Evolutionary conservation across 2,113 vertebrate species (phyloP), one percentile per base, ranked within the genome.

Genomic region (Synodontis membranacea): DNA sequence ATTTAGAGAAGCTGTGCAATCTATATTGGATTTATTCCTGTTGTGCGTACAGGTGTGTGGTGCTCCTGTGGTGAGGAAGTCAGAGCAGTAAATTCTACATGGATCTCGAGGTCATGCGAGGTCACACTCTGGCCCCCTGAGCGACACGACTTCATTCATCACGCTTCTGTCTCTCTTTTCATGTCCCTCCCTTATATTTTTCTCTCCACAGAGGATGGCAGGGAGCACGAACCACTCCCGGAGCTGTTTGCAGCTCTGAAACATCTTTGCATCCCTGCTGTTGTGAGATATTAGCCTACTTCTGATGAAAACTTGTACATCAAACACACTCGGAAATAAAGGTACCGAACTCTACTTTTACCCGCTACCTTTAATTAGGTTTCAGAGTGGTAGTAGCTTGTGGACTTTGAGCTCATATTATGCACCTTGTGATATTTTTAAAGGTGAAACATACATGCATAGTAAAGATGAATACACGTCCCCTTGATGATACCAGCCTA

Each of bases 11-110:
- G 92, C 91, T 88, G 80, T 89, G 87, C 89, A 93, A 94, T 91
- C 91, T 93, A 90, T 94, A 94, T 91, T 90, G 93, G 93, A 91
- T 95, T 91, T 94, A 94, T 95, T 96, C 93, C 92, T 92, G 93
- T 81, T 83, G 92, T 7, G 81, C 94, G 92, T 91, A 89, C 93
- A 93, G 93, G 93, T 90, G 80, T 82, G 84, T 74, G 92, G 90
- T 85, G 90, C 93, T 89, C 92, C 93, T 93, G 92, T 88, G 91
- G 93, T 92, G 93, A 94, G 93, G 91, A 96, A 93, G 91, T 93
- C 94, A 93, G 94, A 93, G 93, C 92, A 93, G 48, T 93, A 93
- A 95, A 94, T 94, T 93, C 91, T 90, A 87, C 56, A 64, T 88
- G 93, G 92, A 92, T 91, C 91, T 92, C 88, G 92, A 94, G 93